Percentiles rank a stretch among this genome's conserved stretches.
These are phyloP conservation scores for Thymallus thymallus DNA, from an alignment of 2,113 vertebrate species.

Conservation along the genomic window DNA sequence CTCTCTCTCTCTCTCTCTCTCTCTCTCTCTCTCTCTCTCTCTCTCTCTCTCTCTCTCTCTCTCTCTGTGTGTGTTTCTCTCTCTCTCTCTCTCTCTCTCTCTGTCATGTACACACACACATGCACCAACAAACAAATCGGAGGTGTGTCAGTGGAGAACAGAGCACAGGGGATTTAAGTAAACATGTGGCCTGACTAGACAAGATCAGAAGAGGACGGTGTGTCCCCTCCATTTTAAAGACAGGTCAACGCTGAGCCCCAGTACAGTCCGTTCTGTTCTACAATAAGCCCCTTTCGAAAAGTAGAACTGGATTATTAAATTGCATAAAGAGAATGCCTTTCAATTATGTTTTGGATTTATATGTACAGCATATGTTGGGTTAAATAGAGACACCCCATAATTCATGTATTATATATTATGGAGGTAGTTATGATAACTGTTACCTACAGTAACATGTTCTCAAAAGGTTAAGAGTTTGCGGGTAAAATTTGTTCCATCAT, in stretches of 20 bases:
- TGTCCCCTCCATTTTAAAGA: not conserved
- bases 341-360: too few species aligned
- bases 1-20: too few species aligned
- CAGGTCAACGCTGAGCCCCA: conserved; percentile 14
- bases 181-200: too few species aligned
- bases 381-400: not conserved
- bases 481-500: not conserved
- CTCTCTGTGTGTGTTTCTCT: conserved; percentile 8
- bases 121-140: not conserved
- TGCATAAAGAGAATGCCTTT: not conserved
- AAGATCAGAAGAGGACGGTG: too few species aligned
- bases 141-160: too few species aligned
- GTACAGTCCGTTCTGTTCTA: too few species aligned
- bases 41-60: conserved; percentile 8
- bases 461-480: not conserved
- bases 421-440: not conserved
- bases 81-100: not conserved
- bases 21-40: too few species aligned
- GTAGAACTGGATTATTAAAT: conserved; percentile 20
- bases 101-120: not conserved
- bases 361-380: not conserved
- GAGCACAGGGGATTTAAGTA: too few species aligned
- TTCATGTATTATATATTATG: not conserved
- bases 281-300: conserved; percentile 6
- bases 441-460: not conserved